phyloP scores from a whole-genome alignment of 2,888 invertebrate genomes.

The Eristalinus aeneus region DNA sequence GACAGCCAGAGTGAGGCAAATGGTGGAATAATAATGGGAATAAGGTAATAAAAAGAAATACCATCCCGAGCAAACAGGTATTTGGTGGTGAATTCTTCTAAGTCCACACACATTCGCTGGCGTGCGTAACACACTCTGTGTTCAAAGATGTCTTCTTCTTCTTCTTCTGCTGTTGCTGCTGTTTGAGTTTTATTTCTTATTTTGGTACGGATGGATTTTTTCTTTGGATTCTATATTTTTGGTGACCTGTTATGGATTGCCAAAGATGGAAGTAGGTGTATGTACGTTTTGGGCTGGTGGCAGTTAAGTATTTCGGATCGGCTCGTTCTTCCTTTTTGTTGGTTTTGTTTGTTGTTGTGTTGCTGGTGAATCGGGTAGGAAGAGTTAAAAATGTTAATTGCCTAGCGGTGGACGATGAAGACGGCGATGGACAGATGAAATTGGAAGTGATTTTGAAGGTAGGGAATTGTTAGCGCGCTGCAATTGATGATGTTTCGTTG shows the following conservation, averaged over 20 bases:
- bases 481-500: background rate
- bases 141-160: constrained; percentile 54
- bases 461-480: background rate
- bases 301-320: constrained; percentile 15
- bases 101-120: constrained; percentile 58
- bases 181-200: constrained; percentile 53
- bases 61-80: constrained; percentile 69
- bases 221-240: constrained; percentile 55
- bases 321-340: background rate
- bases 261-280: constrained; percentile 43
- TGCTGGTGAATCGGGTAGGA: background rate
- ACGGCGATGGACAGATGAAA: background rate
- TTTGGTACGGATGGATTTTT: background rate
- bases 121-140: constrained; percentile 65
- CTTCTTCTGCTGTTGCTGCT: background rate
- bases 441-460: background rate
- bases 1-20: constrained; percentile 36
- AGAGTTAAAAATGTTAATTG: background rate
- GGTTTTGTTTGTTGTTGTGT: background rate
- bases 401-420: background rate
- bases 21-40: constrained; percentile 63
- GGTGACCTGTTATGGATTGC: constrained; percentile 65
- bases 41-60: constrained; percentile 70
- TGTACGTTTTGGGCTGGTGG: constrained; percentile 24
- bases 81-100: constrained; percentile 69